phyloP scores from a whole-genome alignment of 2,888 invertebrate species.

The Phyllotreta striolata region DNA sequence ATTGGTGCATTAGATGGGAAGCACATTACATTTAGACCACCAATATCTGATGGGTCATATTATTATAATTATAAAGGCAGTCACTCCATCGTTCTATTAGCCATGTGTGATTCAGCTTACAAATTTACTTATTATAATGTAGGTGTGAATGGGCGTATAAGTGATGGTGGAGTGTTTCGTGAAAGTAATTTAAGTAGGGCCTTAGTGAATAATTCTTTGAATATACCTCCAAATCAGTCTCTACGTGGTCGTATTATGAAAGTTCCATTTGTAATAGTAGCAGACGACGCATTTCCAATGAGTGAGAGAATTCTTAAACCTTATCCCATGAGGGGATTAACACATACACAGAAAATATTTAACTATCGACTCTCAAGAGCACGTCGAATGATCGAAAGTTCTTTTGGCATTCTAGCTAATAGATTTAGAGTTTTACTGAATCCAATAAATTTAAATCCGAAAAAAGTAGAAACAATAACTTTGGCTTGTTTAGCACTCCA shows the following conservation, averaged over 20 bases:
- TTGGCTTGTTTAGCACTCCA: slow-evolving; percentile 10
- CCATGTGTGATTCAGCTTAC: not conserved
- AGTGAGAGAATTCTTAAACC: not conserved
- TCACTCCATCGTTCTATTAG: slow-evolving; percentile 17
- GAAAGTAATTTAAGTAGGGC: no score
- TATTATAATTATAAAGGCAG: not conserved
- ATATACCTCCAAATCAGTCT: no score
- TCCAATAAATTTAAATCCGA: slow-evolving; percentile 1
- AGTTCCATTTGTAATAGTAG: slow-evolving; percentile 4
- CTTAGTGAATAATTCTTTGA: no score
- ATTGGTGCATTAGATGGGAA: slow-evolving; percentile 1
- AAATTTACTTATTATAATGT: no score
- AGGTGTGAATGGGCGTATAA: no score
- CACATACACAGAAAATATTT: not conserved
- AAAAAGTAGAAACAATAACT: slow-evolving; percentile 5
- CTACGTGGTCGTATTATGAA: not conserved
- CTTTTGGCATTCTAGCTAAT: not conserved
- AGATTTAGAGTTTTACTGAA: slow-evolving; percentile 5
- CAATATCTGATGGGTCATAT: not conserved
- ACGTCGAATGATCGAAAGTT: slow-evolving; percentile 5
- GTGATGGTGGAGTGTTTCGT: no score
- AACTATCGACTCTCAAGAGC: slow-evolving; percentile 6
- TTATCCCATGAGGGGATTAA: not conserved
- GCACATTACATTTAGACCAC: not conserved
- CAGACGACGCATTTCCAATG: not conserved